Conservation (phyloP, 2,113 vertebrate species). For the Megaceryle torquata region DNA sequence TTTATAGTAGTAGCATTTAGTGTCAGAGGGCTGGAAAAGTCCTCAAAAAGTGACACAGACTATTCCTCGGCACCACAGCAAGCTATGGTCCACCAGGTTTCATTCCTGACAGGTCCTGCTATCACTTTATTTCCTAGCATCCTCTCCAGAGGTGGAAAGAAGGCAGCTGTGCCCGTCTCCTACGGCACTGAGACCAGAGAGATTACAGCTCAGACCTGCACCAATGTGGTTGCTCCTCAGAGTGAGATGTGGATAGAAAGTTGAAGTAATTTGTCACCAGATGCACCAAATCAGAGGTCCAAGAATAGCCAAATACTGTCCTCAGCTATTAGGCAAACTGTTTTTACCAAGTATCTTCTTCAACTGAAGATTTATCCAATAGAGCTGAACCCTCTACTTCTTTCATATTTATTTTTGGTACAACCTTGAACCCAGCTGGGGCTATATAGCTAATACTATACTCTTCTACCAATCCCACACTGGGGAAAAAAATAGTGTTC, state of each 20-base stretch:
- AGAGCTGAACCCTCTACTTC: background rate
- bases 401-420: background rate
- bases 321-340: background rate
- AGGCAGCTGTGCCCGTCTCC: background rate
- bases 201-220: background rate
- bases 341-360: background rate
- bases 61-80: background rate
- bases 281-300: background rate
- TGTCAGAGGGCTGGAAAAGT: background rate
- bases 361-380: background rate
- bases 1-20: background rate
- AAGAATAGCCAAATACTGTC: background rate
- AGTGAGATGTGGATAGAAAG: rapidly evolving
- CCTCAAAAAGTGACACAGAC: background rate
- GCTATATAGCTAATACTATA: background rate
- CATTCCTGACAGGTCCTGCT: background rate
- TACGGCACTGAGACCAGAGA: background rate
- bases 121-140: background rate
- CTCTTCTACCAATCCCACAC: background rate
- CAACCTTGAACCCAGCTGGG: background rate
- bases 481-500: background rate
- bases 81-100: rapidly evolving
- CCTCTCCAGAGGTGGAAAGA: background rate
- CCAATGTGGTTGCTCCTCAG: background rate
- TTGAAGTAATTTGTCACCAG: background rate